phyloP scores from a whole-genome alignment of 2,797 vertebrate genomes.

The Vespertilio murinus region DNA sequence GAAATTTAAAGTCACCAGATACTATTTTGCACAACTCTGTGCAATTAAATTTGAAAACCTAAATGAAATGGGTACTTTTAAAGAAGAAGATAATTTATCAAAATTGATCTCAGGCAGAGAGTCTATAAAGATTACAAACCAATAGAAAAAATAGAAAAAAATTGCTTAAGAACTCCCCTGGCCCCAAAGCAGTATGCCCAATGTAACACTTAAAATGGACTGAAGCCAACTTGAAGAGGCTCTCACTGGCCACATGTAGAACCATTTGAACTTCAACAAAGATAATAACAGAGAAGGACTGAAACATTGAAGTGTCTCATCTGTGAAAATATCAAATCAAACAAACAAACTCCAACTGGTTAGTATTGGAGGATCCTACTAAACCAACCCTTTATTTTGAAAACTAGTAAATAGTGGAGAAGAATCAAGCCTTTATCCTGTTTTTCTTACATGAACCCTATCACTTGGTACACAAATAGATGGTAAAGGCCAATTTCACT shows the following conservation, averaged over 20 bases:
- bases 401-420: background rate
- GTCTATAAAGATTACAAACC: background rate
- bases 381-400: background rate
- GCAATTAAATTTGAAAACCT: background rate
- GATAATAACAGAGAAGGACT: background rate
- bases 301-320: background rate
- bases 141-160: background rate
- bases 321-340: background rate
- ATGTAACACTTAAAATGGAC: background rate
- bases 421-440: background rate
- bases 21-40: background rate
- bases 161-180: background rate
- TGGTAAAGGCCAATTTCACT: background rate
- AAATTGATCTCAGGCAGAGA: background rate
- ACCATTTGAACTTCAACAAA: background rate
- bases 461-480: background rate
- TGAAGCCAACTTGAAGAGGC: background rate
- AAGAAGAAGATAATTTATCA: background rate
- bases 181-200: background rate
- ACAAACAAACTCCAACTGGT: background rate
- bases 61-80: background rate
- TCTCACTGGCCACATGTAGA: background rate
- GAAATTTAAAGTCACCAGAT: background rate
- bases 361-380: background rate
- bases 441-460: background rate